Evolutionary conservation across 2,113 vertebrate genomes (phyloP).

Genomic region (Amazona vittata): DNA sequence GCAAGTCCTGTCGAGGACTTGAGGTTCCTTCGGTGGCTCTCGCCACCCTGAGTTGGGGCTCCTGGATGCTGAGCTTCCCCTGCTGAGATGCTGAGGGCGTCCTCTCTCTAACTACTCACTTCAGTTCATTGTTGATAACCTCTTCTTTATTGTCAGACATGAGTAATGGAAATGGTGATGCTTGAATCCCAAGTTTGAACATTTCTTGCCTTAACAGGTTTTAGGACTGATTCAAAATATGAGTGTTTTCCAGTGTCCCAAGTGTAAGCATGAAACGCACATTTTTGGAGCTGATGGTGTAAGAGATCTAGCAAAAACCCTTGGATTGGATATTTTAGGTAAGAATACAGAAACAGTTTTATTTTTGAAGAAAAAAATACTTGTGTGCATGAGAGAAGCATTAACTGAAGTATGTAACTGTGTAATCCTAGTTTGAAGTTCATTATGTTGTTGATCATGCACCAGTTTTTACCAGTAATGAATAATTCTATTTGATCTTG

Average conservation of each 20-base stretch:
- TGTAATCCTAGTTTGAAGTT: not conserved
- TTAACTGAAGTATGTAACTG: not conserved
- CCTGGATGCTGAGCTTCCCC: no score
- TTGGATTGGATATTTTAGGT: constrained; percentile 89
- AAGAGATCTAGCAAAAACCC: constrained; percentile 80
- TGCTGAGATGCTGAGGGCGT: no score
- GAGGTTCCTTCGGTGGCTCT: no score
- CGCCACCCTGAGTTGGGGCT: no score
- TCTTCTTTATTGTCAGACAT: not conserved
- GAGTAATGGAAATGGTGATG: not conserved
- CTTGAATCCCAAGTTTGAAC: not conserved
- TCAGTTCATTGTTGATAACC: not conserved
- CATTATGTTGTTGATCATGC: not conserved
- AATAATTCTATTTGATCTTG: not conserved
- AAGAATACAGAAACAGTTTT: constrained; percentile 19
- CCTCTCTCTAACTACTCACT: no score
- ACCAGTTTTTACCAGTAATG: not conserved
- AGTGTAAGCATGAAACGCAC: constrained; percentile 90
- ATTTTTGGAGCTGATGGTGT: constrained; percentile 94
- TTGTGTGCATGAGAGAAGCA: not conserved
- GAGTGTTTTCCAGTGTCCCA: constrained; percentile 96
- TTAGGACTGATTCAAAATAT: constrained; percentile 96
- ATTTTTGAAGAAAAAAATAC: not conserved
- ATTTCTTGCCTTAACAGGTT: constrained; percentile 79
- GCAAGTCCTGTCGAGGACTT: no score